Base-by-base conservation (phyloP, 2,888 invertebrate genomes). In the Rhodophaea formosa region DNA sequence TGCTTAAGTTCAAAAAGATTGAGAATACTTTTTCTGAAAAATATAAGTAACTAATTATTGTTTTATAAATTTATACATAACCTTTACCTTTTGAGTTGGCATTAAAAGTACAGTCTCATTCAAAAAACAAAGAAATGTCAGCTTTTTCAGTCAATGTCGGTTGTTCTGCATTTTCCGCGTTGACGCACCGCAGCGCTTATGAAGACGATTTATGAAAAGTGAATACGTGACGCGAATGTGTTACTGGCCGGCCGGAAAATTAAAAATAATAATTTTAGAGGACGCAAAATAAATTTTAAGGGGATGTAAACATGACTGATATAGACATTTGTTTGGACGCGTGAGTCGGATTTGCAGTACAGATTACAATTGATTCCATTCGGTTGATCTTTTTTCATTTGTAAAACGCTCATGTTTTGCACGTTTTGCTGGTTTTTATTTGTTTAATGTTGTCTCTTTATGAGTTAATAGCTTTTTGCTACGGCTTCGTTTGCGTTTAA, bases 201-300 rank as follows among this genome's bases (percentile, higher is more conserved):
- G 75, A 75, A 77, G 74, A 63, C 65, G 77, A 82, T 81, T 82
- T 82, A 82, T 81, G 79, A 79, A 84, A 83, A 79, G 74, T 71
- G 67, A 70, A 69, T 65, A 79, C 82, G 81, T 80, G 83, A 77
- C 72, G 62, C 59, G 80, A 85, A 82, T 85, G 69, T 75, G 68
- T 60, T 63, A 59, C 59, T 49, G 57, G 49, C 43, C 53, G 64
- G 56, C 59, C 59, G 69, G 72, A 74, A 80, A 80, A 75, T 76
- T 75, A 74, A 77, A 79, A 77, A 68, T 60, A 72, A 72, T 73
- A 70, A 71, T 72, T 69, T 68, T 65, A 61, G 16, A 63, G 64
- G 60, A 62, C 64, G 58, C 61, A 51, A 66, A 67, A 71, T 68
- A 69, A 70, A 77, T 70, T 72, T 62, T 68, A 64, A 68, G 69